A percentile compares a stretch with the other conserved stretches of the same genome.
These are phyloP conservation scores for Silurus asotus DNA, from an alignment of 2,113 vertebrate genomes.

Conservation along the genomic window DNA sequence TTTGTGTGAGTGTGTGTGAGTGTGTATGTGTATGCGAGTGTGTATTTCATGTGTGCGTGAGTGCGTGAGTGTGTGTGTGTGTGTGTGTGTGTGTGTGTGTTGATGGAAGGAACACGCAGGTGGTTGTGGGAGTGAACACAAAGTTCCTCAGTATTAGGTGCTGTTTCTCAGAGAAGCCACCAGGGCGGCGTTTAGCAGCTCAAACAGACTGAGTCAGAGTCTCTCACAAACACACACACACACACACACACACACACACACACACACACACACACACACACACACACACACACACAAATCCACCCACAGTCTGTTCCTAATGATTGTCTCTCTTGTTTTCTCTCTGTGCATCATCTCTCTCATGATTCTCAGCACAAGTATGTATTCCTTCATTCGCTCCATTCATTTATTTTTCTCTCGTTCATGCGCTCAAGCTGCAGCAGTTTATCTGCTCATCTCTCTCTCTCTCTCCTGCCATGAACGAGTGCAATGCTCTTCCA, in stretches of 20 bases:
- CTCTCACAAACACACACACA: slow-evolving; percentile 30
- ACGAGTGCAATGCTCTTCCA: background rate
- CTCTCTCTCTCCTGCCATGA: slow-evolving; percentile 9
- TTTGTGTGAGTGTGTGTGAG: too few relatives aligned
- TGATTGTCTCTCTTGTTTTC: slow-evolving; percentile 45
- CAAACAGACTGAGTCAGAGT: slow-evolving; percentile 47
- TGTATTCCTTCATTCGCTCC: background rate
- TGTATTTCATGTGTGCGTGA: too few relatives aligned
- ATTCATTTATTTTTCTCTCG: slow-evolving; percentile 11
- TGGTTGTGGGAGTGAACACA: background rate
- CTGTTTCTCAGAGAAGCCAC: slow-evolving; percentile 20
- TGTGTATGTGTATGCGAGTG: too few relatives aligned
- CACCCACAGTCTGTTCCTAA: slow-evolving; percentile 30
- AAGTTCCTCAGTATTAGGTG: slow-evolving; percentile 10
- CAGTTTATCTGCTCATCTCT: background rate
- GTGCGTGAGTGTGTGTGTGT: slow-evolving; percentile 3
- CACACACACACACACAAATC: slow-evolving; percentile 23
- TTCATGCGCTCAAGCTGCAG: background rate
- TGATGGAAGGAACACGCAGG: slow-evolving; percentile 14
- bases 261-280: slow-evolving; percentile 28
- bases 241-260: slow-evolving; percentile 17
- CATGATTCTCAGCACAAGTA: slow-evolving; percentile 18
- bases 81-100: background rate
- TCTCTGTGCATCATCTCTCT: slow-evolving; percentile 48
- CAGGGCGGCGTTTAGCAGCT: slow-evolving; percentile 32